These are phyloP conservation scores for Antrozous pallidus DNA, from an alignment of 2,797 vertebrate species.

Conservation along the genomic window DNA sequence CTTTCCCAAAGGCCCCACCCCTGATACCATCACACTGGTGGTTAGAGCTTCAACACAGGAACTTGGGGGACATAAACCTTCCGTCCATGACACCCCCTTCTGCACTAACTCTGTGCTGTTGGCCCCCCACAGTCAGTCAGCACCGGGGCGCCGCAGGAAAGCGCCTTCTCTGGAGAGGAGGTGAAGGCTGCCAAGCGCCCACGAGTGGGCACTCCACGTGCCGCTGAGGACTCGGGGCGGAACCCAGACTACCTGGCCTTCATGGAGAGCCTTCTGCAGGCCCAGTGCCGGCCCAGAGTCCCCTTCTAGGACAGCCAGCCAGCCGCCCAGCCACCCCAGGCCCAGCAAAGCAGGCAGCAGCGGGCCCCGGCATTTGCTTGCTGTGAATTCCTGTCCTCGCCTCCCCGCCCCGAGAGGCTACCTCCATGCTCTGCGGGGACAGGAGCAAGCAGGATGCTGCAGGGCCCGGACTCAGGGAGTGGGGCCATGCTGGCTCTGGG, in stretches of 20 bases:
- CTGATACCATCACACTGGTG: accelerated
- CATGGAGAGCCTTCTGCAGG: constrained; percentile 90
- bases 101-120: background rate
- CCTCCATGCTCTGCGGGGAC: constrained; percentile 64
- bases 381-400: constrained; percentile 70
- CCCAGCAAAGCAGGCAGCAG: constrained; percentile 44
- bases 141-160: constrained; percentile 82
- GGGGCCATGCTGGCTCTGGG: constrained; percentile 64
- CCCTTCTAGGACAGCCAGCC: constrained; percentile 78
- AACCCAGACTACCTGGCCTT: constrained; percentile 88
- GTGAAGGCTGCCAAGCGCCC: constrained; percentile 89
- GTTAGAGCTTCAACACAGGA: background rate
- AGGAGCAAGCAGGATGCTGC: constrained; percentile 56
- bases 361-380: constrained; percentile 75
- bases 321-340: background rate
- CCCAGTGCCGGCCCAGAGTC: constrained; percentile 86
- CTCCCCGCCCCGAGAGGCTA: constrained; percentile 70
- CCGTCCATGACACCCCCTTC: background rate
- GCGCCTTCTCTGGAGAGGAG: constrained; percentile 82
- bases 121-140: constrained; percentile 82
- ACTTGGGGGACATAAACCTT: background rate
- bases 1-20: background rate
- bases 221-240: constrained; percentile 81
- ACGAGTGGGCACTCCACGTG: constrained; percentile 81
- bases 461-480: constrained; percentile 71